phyloP scores from a whole-genome alignment of 2,888 invertebrate genomes.

The Lissonota sp. region DNA sequence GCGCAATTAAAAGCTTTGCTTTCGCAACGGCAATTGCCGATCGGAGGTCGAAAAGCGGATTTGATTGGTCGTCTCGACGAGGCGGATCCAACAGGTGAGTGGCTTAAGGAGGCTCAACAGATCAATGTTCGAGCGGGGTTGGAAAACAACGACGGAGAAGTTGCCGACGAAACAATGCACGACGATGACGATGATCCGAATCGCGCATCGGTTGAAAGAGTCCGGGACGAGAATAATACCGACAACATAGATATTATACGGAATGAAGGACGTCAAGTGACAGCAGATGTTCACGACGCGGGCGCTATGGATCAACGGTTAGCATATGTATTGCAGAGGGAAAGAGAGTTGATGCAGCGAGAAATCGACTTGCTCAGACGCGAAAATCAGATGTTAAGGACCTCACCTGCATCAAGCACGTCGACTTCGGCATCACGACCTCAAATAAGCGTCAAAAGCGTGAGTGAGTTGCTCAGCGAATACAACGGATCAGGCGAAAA shows the following conservation, averaged over 20 bases:
- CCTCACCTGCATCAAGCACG: conserved; percentile 25
- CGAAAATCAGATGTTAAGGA: conserved; percentile 33
- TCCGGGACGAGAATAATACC: background rate
- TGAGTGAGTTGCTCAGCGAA: conserved; percentile 53
- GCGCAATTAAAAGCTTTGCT: conserved; percentile 27
- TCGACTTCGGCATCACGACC: conserved; percentile 31
- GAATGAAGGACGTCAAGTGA: background rate
- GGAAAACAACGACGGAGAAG: too few relatives aligned
- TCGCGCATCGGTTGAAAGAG: background rate
- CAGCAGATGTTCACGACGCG: background rate
- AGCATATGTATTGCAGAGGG: conserved; percentile 5
- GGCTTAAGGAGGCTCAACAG: conserved; percentile 38
- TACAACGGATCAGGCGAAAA: conserved; percentile 12
- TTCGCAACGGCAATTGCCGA: conserved; percentile 5
- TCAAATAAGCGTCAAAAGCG: conserved; percentile 46
- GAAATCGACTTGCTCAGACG: conserved; percentile 40
- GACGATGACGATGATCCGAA: background rate
- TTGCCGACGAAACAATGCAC: too few relatives aligned
- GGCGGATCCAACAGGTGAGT: conserved; percentile 31
- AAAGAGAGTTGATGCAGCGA: conserved; percentile 35
- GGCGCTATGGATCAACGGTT: background rate
- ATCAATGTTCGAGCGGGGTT: background rate
- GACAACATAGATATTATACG: background rate
- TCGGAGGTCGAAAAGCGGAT: conserved; percentile 47
- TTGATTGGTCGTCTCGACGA: conserved; percentile 35